Evolutionary conservation across 2,797 vertebrate species (phyloP).

Genomic region (Pelodytes ibericus): DNA sequence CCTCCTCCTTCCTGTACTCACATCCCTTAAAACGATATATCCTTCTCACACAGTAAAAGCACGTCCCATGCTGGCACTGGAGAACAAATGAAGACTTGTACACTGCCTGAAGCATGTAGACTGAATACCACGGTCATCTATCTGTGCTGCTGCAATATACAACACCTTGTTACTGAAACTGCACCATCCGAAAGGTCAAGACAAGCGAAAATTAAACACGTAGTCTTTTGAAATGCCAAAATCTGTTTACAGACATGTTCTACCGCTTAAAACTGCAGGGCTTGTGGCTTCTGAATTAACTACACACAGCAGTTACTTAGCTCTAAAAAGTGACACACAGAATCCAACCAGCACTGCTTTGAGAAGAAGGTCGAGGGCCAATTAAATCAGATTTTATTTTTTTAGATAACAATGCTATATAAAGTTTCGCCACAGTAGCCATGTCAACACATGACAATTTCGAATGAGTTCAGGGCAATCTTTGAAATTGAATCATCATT

Average conservation of each 20-base stretch:
- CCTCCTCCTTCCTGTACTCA: slow-evolving; percentile 9
- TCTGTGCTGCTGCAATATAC: background rate
- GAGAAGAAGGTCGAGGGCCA: too few relatives aligned
- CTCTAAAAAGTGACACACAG: too few relatives aligned
- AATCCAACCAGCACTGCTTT: too few relatives aligned
- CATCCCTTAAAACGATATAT: background rate
- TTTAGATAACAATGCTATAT: too few relatives aligned
- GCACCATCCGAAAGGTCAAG: background rate
- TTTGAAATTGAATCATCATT: too few relatives aligned
- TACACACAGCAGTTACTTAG: too few relatives aligned
- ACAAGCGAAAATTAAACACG: background rate
- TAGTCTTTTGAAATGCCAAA: background rate
- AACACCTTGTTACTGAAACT: background rate
- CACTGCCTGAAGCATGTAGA: background rate
- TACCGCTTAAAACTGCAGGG: background rate
- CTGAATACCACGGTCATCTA: background rate
- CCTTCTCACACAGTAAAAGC: slow-evolving; percentile 2
- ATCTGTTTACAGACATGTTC: background rate
- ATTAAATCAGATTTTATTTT: too few relatives aligned
- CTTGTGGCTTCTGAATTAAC: too few relatives aligned
- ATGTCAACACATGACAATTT: too few relatives aligned
- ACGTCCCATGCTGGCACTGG: background rate
- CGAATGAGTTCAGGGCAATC: too few relatives aligned
- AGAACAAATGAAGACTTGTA: slow-evolving; percentile 11
- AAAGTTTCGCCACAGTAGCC: too few relatives aligned